These are phyloP conservation scores for Dendrocincla fuliginosa DNA, from an alignment of 2,797 vertebrate species.

Conservation along the genomic window DNA sequence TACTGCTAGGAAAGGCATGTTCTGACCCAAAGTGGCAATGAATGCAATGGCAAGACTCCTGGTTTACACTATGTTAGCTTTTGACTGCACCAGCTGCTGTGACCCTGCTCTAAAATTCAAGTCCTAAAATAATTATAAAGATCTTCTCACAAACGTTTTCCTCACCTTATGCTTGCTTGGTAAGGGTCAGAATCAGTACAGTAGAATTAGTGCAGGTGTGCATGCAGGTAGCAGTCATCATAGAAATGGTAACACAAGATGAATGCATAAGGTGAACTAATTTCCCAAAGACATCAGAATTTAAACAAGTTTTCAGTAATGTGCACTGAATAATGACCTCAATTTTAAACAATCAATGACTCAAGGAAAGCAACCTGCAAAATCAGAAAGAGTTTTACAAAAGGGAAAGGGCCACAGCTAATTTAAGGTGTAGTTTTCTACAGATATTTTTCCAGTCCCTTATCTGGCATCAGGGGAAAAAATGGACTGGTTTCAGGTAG, in stretches of 20 bases:
- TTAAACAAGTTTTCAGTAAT: neutral
- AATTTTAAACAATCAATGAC: neutral
- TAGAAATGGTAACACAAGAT: neutral
- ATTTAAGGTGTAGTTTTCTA: neutral
- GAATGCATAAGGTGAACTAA: neutral
- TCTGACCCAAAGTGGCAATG: neutral
- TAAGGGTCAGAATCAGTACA: neutral
- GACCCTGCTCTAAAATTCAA: neutral
- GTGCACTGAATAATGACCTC: neutral
- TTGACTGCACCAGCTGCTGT: neutral
- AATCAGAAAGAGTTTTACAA: neutral
- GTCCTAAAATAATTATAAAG: neutral
- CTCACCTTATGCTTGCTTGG: neutral
- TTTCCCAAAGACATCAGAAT: neutral
- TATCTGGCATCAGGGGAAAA: neutral
- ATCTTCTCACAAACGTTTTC: neutral
- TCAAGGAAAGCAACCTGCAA: neutral
- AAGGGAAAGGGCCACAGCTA: neutral
- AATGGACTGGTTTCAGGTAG: neutral
- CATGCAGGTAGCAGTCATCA: neutral
- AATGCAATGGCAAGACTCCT: neutral
- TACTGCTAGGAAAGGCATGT: neutral
- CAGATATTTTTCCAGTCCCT: neutral
- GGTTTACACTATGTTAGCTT: neutral
- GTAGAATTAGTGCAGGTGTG: neutral